These are phyloP conservation scores for Alcis repandata DNA, from an alignment of 2,888 invertebrate genomes.

Conservation along the genomic window DNA sequence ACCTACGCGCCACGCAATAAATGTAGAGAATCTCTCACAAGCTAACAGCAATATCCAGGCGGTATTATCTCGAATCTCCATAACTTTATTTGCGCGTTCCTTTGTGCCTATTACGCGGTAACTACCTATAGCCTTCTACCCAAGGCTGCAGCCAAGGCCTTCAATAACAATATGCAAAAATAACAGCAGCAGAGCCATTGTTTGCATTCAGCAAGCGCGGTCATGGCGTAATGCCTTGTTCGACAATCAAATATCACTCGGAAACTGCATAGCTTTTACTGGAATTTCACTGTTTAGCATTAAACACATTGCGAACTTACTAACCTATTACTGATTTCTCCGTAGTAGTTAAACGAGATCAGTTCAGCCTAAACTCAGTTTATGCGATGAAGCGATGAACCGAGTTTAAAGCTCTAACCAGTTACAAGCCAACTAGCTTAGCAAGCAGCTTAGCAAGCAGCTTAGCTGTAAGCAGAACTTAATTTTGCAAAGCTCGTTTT, in stretches of 20 bases:
- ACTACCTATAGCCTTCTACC: constrained; percentile 18
- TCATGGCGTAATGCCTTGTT: constrained; percentile 22
- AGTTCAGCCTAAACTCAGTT: no score
- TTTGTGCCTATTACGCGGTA: constrained; percentile 21
- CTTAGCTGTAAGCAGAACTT: no score
- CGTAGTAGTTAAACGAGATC: no score
- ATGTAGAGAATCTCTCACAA: constrained; percentile 9
- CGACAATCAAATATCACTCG: constrained; percentile 21
- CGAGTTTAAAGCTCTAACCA: no score
- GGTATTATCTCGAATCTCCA: constrained; percentile 26
- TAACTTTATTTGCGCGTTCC: constrained; percentile 34
- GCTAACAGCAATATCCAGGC: constrained; percentile 11
- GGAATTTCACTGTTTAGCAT: constrained; percentile 1
- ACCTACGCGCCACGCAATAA: constrained; percentile 5
- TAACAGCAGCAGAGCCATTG: constrained; percentile 22
- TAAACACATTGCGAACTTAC: no score
- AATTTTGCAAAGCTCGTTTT: no score
- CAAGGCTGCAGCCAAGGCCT: constrained; percentile 31
- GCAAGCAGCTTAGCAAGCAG: no score
- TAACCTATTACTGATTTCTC: no score
- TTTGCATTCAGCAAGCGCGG: constrained; percentile 23
- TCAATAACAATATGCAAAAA: constrained; percentile 32
- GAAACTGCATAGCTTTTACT: constrained; percentile 15
- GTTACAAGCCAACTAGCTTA: no score
- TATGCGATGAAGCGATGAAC: no score